A percentile compares a stretch with the other conserved stretches of the same genome.
phyloP scores from a whole-genome alignment of 1,140 invertebrate genomes.

The Sitobion miscanthi region DNA sequence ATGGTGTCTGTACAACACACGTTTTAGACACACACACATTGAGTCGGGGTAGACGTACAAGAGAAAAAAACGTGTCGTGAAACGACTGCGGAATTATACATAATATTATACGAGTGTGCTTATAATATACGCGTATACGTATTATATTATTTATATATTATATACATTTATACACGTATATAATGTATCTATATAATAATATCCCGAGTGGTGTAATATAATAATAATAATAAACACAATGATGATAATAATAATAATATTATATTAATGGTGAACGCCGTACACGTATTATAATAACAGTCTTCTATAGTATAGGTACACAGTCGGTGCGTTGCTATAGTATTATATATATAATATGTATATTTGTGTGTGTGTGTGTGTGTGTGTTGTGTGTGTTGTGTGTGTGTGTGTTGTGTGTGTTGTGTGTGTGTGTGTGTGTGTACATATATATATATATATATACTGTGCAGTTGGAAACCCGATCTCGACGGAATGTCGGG shows the following conservation, averaged over 20 bases:
- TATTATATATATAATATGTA: too few species aligned
- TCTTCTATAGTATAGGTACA: neutral
- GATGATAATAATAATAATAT: slow-evolving; percentile 35
- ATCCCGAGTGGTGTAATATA: slow-evolving; percentile 18
- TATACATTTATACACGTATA: neutral
- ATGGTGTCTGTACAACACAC: slow-evolving; percentile 22
- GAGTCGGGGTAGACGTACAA: neutral
- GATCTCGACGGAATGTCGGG: slow-evolving; percentile 52
- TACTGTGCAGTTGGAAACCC: slow-evolving; percentile 23
- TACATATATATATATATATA: neutral
- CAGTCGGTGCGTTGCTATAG: too few species aligned
- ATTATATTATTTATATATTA: slow-evolving; percentile 3
- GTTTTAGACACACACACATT: neutral
- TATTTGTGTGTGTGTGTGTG: neutral
- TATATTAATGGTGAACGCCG: slow-evolving; percentile 6
- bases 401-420: neutral
- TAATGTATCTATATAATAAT: neutral
- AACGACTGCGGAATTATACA: neutral
- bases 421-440: neutral
- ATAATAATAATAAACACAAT: neutral
- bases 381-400: neutral
- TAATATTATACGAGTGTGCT: neutral
- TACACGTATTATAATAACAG: neutral
- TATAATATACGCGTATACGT: neutral
- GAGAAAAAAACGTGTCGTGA: slow-evolving; percentile 18